These are phyloP conservation scores for Teleopsis dalmanni DNA, from an alignment of 1,140 invertebrate species.

Conservation along the genomic window DNA sequence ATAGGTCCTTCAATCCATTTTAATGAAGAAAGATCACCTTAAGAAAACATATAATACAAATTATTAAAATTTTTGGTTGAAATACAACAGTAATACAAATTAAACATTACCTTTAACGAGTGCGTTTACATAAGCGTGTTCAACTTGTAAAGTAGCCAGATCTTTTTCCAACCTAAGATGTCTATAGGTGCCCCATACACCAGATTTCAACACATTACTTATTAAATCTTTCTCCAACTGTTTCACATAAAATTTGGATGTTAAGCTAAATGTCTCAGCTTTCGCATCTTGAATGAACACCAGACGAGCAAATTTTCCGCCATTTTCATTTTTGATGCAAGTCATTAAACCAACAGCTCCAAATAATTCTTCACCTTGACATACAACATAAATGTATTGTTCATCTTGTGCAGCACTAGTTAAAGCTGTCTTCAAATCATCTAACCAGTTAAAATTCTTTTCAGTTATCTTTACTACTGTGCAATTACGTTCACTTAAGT, in stretches of 20 bases:
- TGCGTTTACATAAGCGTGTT: conserved; percentile 90
- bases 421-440: conserved; percentile 64
- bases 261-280: conserved; percentile 55
- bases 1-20: conserved; percentile 86
- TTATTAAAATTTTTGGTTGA: not conserved
- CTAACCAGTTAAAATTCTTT: conserved; percentile 73
- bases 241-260: conserved; percentile 49
- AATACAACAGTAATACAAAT: not conserved
- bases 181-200: conserved; percentile 76
- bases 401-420: conserved; percentile 50
- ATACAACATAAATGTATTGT: conserved; percentile 63
- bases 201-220: conserved; percentile 72
- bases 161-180: conserved; percentile 63
- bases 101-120: conserved; percentile 59
- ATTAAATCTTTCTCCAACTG: conserved; percentile 71
- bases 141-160: conserved; percentile 58
- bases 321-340: conserved; percentile 78
- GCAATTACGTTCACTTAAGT: conserved; percentile 31
- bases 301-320: conserved; percentile 65
- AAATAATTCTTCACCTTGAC: conserved; percentile 56
- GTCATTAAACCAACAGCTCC: conserved; percentile 84
- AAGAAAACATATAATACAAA: not conserved
- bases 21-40: conserved; percentile 75
- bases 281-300: conserved; percentile 61
- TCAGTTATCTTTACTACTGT: conserved; percentile 50